phyloP scores from a whole-genome alignment of 2,113 vertebrate genomes.

The Mohoua ochrocephala region DNA sequence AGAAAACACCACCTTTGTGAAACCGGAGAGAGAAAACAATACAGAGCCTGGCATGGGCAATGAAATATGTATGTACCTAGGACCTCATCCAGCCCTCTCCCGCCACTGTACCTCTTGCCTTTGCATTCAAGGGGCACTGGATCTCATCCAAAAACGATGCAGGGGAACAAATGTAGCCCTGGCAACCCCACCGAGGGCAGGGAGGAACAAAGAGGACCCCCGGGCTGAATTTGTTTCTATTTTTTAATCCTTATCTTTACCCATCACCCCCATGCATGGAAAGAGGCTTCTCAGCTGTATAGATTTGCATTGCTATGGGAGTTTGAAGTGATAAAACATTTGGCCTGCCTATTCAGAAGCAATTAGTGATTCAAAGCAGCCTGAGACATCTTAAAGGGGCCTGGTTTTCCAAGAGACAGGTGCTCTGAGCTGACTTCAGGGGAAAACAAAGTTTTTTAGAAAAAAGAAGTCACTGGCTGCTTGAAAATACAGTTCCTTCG shows the following conservation, averaged over 20 bases:
- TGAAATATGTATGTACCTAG: conserved; percentile 30
- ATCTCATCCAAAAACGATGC: conserved; percentile 14
- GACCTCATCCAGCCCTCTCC: background rate
- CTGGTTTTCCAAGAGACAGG: background rate
- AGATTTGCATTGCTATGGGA: conserved; percentile 55
- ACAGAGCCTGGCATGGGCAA: background rate
- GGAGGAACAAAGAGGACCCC: conserved; percentile 38
- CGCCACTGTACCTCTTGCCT: background rate
- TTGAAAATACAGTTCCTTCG: background rate
- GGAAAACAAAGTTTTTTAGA: background rate
- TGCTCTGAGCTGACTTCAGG: background rate
- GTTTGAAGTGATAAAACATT: conserved; percentile 28
- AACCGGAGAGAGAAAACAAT: background rate
- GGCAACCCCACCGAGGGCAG: conserved; percentile 11
- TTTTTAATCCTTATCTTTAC: conserved; percentile 56
- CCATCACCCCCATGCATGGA: conserved; percentile 3
- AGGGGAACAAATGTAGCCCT: conserved; percentile 48
- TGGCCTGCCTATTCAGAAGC: conserved; percentile 38
- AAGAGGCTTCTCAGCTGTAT: conserved; percentile 26
- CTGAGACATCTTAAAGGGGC: conserved; percentile 13
- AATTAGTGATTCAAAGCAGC: conserved; percentile 31
- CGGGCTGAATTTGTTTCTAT: conserved; percentile 26
- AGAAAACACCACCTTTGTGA: conserved; percentile 37
- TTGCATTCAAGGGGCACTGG: conserved; percentile 20
- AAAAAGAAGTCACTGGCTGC: background rate